phyloP scores from a whole-genome alignment of 1,140 invertebrate species.

The Odontomachus brunneus region DNA sequence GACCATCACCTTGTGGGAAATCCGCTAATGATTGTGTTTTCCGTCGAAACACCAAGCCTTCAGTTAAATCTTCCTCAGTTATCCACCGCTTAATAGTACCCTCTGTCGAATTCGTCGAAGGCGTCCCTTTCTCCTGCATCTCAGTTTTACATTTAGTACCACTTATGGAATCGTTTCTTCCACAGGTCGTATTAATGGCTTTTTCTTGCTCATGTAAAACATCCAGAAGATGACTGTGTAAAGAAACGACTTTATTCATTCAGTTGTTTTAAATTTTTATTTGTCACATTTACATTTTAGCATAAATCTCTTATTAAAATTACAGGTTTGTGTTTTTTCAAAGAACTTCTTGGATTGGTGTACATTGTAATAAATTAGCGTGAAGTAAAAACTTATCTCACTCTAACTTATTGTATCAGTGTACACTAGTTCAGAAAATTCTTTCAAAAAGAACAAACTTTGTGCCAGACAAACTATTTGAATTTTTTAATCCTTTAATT shows the following conservation, averaged over 20 bases:
- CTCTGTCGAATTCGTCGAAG: slow-evolving; percentile 51
- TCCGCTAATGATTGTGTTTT: slow-evolving; percentile 83
- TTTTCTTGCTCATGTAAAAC: slow-evolving; percentile 90
- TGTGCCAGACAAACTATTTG: background rate
- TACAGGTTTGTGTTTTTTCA: too few species aligned
- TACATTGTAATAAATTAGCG: too few species aligned
- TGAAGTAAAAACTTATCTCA: too few species aligned
- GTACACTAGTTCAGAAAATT: too few species aligned
- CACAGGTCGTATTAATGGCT: slow-evolving; percentile 65
- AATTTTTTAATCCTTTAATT: slow-evolving; percentile 34
- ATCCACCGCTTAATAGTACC: slow-evolving; percentile 82
- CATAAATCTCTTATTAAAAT: slow-evolving; percentile 12
- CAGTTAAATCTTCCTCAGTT: slow-evolving; percentile 84
- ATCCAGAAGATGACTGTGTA: slow-evolving; percentile 87
- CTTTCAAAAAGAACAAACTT: too few species aligned
- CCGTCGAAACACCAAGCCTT: slow-evolving; percentile 77
- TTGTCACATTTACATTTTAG: background rate
- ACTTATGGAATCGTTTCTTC: slow-evolving; percentile 64
- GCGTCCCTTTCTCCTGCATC: slow-evolving; percentile 68
- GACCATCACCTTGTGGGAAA: slow-evolving; percentile 79
- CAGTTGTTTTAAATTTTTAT: background rate
- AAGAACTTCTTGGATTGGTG: too few species aligned
- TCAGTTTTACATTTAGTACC: slow-evolving; percentile 74
- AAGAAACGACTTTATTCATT: slow-evolving; percentile 44
- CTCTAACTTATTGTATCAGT: too few species aligned